phyloP scores from a whole-genome alignment of 1,140 invertebrate genomes.

The Drosophila elegans region DNA sequence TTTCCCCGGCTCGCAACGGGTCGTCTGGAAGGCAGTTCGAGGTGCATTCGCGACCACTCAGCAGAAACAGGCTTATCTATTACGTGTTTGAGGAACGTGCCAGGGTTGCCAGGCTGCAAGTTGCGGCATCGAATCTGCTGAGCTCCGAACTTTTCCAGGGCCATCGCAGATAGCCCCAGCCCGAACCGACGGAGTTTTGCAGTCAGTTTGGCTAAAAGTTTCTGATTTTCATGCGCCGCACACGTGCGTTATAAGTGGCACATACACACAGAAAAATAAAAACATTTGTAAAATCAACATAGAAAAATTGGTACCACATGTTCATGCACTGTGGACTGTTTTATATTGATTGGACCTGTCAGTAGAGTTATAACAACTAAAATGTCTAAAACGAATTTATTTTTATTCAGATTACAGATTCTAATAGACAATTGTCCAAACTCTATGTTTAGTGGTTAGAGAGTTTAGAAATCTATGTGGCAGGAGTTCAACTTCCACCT shows the following conservation, averaged over 20 bases:
- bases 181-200: background rate
- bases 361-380: no score
- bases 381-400: no score
- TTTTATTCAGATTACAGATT: no score
- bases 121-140: slow-evolving; percentile 13
- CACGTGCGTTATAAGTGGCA: slow-evolving; percentile 1
- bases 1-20: slow-evolving; percentile 4
- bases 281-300: background rate
- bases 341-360: no score
- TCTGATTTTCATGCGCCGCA: background rate
- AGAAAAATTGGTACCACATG: no score
- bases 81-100: slow-evolving; percentile 60
- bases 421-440: no score
- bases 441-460: no score
- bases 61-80: slow-evolving; percentile 52
- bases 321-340: no score
- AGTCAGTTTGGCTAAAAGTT: background rate
- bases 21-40: background rate
- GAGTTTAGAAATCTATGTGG: no score
- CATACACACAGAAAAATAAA: no score
- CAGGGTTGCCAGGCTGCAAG: slow-evolving; percentile 6
- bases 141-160: slow-evolving; percentile 11
- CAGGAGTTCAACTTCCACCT: no score
- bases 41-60: slow-evolving; percentile 34
- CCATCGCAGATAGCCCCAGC: slow-evolving; percentile 21